phyloP scores from a whole-genome alignment of 2,888 invertebrate genomes.

The Pristionchus japonicus region DNA sequence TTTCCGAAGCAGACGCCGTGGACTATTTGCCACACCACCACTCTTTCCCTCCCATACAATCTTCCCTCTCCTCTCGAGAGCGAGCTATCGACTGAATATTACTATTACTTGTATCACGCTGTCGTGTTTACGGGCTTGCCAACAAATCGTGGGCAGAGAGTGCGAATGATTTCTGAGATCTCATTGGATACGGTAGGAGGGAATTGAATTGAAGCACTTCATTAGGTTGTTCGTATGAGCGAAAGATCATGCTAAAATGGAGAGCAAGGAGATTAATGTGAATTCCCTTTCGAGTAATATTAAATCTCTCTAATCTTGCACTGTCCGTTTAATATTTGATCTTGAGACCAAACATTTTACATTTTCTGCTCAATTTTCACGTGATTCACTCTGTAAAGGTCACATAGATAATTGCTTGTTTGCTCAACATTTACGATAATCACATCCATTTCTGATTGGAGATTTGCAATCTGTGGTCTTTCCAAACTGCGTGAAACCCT shows the following conservation, averaged over 20 bases:
- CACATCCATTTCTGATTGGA: background rate
- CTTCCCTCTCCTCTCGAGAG: background rate
- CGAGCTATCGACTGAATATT: constrained; percentile 21
- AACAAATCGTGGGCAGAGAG: background rate
- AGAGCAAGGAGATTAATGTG: no score
- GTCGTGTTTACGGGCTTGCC: background rate
- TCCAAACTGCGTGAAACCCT: background rate
- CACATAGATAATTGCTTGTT: background rate
- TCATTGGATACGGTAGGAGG: background rate
- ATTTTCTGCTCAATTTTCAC: no score
- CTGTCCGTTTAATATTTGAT: no score
- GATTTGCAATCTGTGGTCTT: background rate
- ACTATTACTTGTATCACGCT: constrained; percentile 11
- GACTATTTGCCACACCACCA: constrained; percentile 41
- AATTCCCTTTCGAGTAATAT: no score
- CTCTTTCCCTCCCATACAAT: constrained; percentile 42
- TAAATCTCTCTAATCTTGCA: no score
- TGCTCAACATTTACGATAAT: background rate
- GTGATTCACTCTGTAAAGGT: background rate
- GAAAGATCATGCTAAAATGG: no score
- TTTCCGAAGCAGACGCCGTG: background rate
- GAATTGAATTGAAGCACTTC: background rate
- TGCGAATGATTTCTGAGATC: background rate
- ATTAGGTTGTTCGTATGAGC: background rate
- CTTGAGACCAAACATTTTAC: no score